A percentile compares a stretch with the other conserved stretches of the same genome.
These are phyloP conservation scores for Macrotrachela quadricornifera DNA, from an alignment of 1,140 invertebrate genomes.

Conservation along the genomic window DNA sequence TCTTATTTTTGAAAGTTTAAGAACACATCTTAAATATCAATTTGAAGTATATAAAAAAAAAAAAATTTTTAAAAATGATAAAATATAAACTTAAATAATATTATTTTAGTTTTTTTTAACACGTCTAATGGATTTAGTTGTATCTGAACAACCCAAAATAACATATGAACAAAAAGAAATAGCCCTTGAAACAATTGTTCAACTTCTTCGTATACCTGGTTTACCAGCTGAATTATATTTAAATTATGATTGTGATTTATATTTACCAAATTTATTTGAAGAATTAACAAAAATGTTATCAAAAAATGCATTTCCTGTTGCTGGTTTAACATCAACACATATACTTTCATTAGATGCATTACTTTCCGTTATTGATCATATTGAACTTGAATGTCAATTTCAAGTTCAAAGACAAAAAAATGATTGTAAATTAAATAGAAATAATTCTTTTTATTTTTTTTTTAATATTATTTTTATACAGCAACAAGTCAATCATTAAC, in stretches of 20 bases:
- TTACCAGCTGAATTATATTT: constrained; percentile 61
- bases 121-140: too few relatives aligned
- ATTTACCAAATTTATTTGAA: constrained; percentile 66
- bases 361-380: constrained; percentile 69
- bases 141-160: too few relatives aligned
- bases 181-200: constrained; percentile 60
- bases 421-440: too few relatives aligned
- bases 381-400: constrained; percentile 50
- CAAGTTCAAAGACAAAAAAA: too few relatives aligned
- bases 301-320: constrained; percentile 68
- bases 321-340: constrained; percentile 53
- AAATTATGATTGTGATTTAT: constrained; percentile 89
- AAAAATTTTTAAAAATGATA: constrained; percentile 9
- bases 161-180: constrained; percentile 60
- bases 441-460: too few relatives aligned
- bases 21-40: constrained; percentile 81
- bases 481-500: background rate
- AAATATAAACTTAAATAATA: constrained; percentile 22
- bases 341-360: constrained; percentile 74
- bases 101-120: constrained; percentile 25
- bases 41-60: constrained; percentile 38
- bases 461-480: constrained; percentile 27
- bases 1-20: constrained; percentile 71
- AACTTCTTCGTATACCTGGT: constrained; percentile 49
- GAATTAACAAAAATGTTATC: constrained; percentile 80